Base-by-base conservation (phyloP, 2,797 vertebrate genomes). In the Valencia hispanica region DNA sequence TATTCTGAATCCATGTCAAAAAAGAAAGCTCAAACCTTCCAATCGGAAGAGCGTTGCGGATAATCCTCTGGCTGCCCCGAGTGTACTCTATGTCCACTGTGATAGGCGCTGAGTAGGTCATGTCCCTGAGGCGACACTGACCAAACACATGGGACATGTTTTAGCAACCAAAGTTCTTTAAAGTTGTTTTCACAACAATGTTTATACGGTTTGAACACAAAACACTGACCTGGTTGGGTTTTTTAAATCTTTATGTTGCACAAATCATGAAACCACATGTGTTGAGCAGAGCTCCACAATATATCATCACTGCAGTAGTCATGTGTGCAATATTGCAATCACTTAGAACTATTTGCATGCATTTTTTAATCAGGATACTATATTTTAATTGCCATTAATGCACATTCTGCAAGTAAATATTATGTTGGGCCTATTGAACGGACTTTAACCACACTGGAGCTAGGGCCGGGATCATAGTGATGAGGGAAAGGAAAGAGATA, bases 31-130 rank as follows among this genome's bases (percentile, higher is more conserved):
- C 41, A 47, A 47, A 99, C 98, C 98, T 97, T 95, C 98, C 97
- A 1, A 99, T 98, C 68, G 98, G 97, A 75, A 99, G 89, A 0
- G 98, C 97, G 30, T 99, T 99, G 32, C 98, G 97, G 87, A 99
- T 99, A 91, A 99, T 97, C 91, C 98, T 97, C 93, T 99, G 98
- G 90, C 97, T 99, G 66, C 98, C 98, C 12, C 98, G 94, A 0
- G 98, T 99, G 70, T 99, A 99, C n/a, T 99, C 98, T 0, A 99
- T 99, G 68, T 99, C 98, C 91, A 99, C 98, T 0, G 98, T 99
- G 80, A 99, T 99, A 0, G 97, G 96, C 0, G 98, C 98, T 0
- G 98, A 99, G 68, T 99, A 99, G 0, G 97, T 99, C 98, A 99
- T 99, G 90, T 99, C 98, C 84, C 98, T 94, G 82, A 99, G 91